Base-by-base conservation (phyloP, 2,888 invertebrate species). In the Sphecodes monilicornis region DNA sequence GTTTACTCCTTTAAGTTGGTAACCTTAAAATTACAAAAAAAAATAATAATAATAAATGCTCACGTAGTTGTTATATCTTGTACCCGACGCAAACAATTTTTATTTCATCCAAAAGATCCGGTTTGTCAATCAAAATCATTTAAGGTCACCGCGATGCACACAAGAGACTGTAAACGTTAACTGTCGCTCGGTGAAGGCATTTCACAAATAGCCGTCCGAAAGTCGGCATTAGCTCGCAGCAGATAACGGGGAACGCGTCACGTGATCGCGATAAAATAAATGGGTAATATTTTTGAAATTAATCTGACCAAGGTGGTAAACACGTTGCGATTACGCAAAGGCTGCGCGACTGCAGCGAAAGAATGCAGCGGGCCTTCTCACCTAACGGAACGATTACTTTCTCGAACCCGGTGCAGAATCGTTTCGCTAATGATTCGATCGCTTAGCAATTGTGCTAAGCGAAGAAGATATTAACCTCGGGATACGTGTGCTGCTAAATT, bases 321-420 rank as follows among this genome's bases (percentile, higher is more conserved):
- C 39, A 68, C 39, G 5, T 3, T 39, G 39, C 36, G 36, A 68
- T 68, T 39, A n/a, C 68, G 39, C 39, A 1, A 39, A 36, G 22
- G 39, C 22, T 39, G 39, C 39, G 11, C 54, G 22, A 5, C 13
- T n/a, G 18, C 18, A 4, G 39, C n/a, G 36, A 39, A 39, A 10
- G n/a, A 68, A 68, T 68, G 36, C 68, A 13, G 39, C 68, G 39
- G 39, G 11, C n/a, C 36, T 68, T 68, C 36, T n/a, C n/a, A n/a
- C n/a, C n/a, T 13, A 68, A 68, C 68, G 68, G n/a, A 68, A 22
- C 68, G 68, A 68, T 68, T 68, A 68, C 68, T 68, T 68, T 68
- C 68, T 68, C 68, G 68, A 10, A 39, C 26, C 0, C 57, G 26
- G 60, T 10, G n/a, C 32, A 1, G 64, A 18, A 60, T 60, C 60